A percentile compares a stretch with the other conserved stretches of the same genome.
phyloP scores from a whole-genome alignment of 2,888 invertebrate species.

The Macaria liturata region DNA sequence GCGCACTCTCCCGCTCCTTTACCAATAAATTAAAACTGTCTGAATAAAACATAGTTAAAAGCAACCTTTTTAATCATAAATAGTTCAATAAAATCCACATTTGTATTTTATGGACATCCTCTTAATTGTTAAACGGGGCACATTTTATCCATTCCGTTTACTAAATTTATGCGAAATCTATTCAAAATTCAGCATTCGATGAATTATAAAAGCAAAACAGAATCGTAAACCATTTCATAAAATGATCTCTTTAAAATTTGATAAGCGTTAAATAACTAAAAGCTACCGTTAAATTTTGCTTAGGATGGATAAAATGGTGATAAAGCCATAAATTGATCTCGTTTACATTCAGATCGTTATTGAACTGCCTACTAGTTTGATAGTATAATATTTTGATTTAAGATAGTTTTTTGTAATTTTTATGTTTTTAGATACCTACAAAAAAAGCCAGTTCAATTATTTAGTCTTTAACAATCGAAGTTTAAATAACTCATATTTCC shows the following conservation, averaged over 20 bases:
- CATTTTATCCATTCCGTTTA: neutral
- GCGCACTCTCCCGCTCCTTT: too few species aligned
- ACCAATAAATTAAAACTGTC: too few species aligned
- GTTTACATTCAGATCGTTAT: conserved; percentile 6
- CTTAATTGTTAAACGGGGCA: neutral
- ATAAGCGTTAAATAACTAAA: conserved; percentile 9
- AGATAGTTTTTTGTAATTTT: too few species aligned
- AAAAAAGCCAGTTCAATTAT: too few species aligned
- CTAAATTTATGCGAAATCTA: conserved; percentile 1
- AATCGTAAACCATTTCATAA: conserved; percentile 15
- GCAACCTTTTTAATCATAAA: too few species aligned
- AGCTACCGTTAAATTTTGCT: conserved; percentile 8
- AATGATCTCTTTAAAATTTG: conserved; percentile 16
- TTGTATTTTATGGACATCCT: neutral
- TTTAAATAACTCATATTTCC: too few species aligned
- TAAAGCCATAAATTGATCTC: conserved; percentile 11
- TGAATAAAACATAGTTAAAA: too few species aligned
- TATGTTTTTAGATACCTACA: too few species aligned
- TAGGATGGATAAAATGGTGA: conserved; percentile 6
- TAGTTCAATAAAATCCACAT: too few species aligned
- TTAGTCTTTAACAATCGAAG: too few species aligned
- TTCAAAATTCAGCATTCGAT: conserved; percentile 13
- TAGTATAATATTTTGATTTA: conserved; percentile 4
- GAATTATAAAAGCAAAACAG: conserved; percentile 23
- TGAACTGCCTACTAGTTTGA: conserved; percentile 11